Evolutionary conservation across 2,113 vertebrate genomes (phyloP), one percentile per base, ranked within the genome.

Genomic region (Trematomus loennbergii): DNA sequence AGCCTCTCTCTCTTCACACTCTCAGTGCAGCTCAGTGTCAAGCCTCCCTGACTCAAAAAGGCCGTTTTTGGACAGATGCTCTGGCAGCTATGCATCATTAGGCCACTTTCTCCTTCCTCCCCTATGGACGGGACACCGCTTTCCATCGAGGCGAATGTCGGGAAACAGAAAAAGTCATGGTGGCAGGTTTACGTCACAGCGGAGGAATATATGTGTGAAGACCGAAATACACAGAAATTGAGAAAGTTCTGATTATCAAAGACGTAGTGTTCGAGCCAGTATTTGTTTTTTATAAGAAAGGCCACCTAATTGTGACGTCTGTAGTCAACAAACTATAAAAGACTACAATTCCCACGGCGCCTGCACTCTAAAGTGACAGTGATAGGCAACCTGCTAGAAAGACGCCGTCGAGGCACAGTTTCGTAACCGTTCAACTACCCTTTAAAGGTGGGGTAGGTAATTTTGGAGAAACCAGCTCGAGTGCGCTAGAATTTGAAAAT

Each of bases 41-140:
- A 22, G 64, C 67, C 46, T 68, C 61, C 74, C 22, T 49, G 40
- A 66, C 66, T 25, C 25, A 17, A 49, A 70, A 69, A 67, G 52
- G 43, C 22, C 8, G 59, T 17, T 80, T 40, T 36, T 73, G 67
- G 84, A 73, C 22, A 75, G 84, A 69, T 63, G 70, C 75, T 72
- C 62, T 62, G 74, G 77, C 82, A 79, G 86, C 81, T 22, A 58
- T 2, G 76, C 49, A 65, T 61, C 72, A 80, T 84, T 70, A 86
- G 65, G 72, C 58, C 57, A 53, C 72, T 72, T 81, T 78, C 29
- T 78, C 65, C 53, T 17, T 49, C 65, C 55, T 64, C 81, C 63
- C 43, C 70, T 36, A 65, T 9, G 60, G 57, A 58, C 0, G 29
- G 59, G 52, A 72, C 6, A 10, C 18, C 12, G 22, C 45, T 60